These are phyloP conservation scores for Hormiphora californensis DNA, from an alignment of 37 sponge, comb jelly and placozoan species.

Conservation along the genomic window DNA sequence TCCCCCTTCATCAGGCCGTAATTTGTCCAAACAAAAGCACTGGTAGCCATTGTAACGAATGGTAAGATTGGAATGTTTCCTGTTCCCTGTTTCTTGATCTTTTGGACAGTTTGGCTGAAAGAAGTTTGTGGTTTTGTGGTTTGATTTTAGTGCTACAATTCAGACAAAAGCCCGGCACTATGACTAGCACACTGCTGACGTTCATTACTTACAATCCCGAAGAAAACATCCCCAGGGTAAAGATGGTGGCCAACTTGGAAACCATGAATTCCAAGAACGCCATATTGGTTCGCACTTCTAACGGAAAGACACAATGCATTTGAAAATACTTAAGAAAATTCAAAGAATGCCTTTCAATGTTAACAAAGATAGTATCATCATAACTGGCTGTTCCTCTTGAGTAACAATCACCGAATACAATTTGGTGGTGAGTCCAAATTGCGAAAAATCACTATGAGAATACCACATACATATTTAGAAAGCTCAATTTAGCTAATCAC, in stretches of 20 bases:
- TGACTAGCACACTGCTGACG: neutral
- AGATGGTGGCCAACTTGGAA: constrained; percentile 10
- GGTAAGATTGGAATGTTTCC: constrained; percentile 43
- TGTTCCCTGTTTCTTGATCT: constrained; percentile 18
- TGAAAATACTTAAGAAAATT: too few species aligned
- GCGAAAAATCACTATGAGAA: too few species aligned
- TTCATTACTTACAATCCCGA: constrained; percentile 38
- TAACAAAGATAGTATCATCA: too few species aligned
- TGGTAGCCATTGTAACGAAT: constrained; percentile 27
- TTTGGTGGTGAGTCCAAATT: too few species aligned
- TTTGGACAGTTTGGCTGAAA: constrained; percentile 50
- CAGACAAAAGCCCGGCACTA: too few species aligned
- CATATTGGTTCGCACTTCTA: too few species aligned
- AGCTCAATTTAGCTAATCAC: too few species aligned
- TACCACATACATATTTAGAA: too few species aligned
- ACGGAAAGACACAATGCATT: too few species aligned
- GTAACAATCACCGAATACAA: too few species aligned
- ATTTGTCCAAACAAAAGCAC: constrained; percentile 17
- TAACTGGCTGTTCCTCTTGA: too few species aligned
- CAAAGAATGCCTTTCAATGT: too few species aligned
- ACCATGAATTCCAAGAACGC: constrained; percentile 14
- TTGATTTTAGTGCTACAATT: neutral
- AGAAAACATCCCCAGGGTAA: constrained; percentile 39
- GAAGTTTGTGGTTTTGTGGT: neutral
- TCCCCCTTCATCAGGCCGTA: constrained; percentile 4